A percentile compares a stretch with the other conserved stretches of the same genome.
phyloP scores from a whole-genome alignment of 1,140 invertebrate species.

The Ceratina japonica region DNA sequence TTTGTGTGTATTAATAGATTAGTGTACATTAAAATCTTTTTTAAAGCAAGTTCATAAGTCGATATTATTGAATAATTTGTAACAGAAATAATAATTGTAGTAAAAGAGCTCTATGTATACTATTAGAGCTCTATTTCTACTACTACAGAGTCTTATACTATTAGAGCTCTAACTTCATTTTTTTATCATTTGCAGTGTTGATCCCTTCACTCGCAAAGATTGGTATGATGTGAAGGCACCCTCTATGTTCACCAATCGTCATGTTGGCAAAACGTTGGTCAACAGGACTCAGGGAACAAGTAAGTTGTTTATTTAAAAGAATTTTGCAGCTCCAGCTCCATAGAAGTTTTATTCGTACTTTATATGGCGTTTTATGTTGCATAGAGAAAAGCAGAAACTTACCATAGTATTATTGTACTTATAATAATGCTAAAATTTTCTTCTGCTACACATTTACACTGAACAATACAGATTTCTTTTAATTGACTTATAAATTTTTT shows the following conservation, averaged over 20 bases:
- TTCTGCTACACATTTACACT: conserved; percentile 52
- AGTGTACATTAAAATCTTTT: too few relatives aligned
- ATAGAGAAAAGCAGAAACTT: conserved; percentile 66
- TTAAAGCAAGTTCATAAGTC: too few relatives aligned
- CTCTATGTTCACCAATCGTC: conserved; percentile 96
- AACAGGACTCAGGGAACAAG: conserved; percentile 97
- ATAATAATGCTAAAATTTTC: conserved; percentile 57
- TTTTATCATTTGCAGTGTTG: conserved; percentile 86
- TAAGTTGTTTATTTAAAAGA: conserved; percentile 78
- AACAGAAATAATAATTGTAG: too few relatives aligned
- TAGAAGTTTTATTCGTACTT: conserved; percentile 51
- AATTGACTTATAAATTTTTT: conserved; percentile 5
- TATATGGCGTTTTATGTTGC: conserved; percentile 73
- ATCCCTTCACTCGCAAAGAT: conserved; percentile 99
- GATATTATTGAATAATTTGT: too few relatives aligned
- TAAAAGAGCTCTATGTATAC: too few relatives aligned
- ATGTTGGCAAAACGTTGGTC: conserved; percentile 98
- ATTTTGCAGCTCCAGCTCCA: conserved; percentile 73
- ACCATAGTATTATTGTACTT: conserved; percentile 60
- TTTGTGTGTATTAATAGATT: too few relatives aligned
- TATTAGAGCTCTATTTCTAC: too few relatives aligned
- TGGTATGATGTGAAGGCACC: conserved; percentile 99
- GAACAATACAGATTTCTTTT: not conserved
- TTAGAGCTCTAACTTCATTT: conserved; percentile 26
- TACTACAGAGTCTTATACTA: too few relatives aligned